A percentile compares a stretch with the other conserved stretches of the same genome.
phyloP scores from a whole-genome alignment of 1,140 invertebrate species.

The Pristionchus pacificus region DNA sequence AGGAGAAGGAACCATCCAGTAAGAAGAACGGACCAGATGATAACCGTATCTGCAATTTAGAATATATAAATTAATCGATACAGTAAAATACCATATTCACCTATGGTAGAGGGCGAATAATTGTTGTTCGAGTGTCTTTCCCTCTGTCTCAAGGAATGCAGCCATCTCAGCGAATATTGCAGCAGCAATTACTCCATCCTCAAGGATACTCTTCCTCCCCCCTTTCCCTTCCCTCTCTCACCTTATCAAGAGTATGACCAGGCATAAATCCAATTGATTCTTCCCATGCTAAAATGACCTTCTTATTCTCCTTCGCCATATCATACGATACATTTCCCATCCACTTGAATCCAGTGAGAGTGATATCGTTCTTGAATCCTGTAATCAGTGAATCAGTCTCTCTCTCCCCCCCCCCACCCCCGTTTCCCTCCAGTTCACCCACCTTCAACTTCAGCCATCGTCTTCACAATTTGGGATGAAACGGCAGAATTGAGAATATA shows the following conservation, averaged over 20 bases:
- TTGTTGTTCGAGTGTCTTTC: constrained; percentile 70
- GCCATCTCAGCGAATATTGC: constrained; percentile 74
- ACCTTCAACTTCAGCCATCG: constrained; percentile 77
- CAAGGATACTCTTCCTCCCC: background rate
- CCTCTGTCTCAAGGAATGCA: constrained; percentile 68
- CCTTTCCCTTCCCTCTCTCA: background rate
- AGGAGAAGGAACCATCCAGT: constrained; percentile 49
- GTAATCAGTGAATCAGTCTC: background rate
- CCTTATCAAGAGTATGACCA: constrained; percentile 78
- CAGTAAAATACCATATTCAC: constrained; percentile 59
- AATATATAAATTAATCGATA: background rate
- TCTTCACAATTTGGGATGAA: constrained; percentile 87
- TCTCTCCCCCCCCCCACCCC: background rate
- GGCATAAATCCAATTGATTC: constrained; percentile 81
- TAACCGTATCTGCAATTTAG: constrained; percentile 50
- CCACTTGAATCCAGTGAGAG: constrained; percentile 98
- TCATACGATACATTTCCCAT: constrained; percentile 85
- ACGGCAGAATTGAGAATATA: constrained; percentile 87
- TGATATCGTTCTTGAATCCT: constrained; percentile 69
- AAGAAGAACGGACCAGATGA: constrained; percentile 49
- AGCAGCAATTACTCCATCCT: constrained; percentile 83
- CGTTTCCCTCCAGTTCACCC: constrained; percentile 59
- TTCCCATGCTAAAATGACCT: constrained; percentile 88
- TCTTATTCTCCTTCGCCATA: constrained; percentile 67
- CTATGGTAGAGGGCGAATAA: constrained; percentile 74